Percentiles rank a stretch among this genome's conserved stretches.
These are phyloP conservation scores for Coptotermes formosanus DNA, from an alignment of 1,140 invertebrate species.

Conservation along the genomic window DNA sequence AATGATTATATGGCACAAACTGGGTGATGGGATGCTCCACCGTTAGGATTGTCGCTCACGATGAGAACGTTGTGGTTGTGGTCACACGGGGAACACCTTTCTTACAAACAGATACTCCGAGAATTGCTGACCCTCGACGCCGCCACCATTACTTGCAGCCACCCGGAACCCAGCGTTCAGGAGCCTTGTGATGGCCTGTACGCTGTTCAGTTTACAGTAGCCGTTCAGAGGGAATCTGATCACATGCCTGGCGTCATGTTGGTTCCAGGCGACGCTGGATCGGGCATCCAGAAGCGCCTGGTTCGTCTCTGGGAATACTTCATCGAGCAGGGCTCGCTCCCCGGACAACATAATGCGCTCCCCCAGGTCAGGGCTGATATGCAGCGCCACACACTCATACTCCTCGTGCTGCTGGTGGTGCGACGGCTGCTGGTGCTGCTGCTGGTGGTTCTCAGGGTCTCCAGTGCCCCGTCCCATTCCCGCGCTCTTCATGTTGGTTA, in stretches of 20 bases:
- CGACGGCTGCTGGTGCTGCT: constrained; percentile 39
- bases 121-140: constrained; percentile 89
- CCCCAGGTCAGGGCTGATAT: constrained; percentile 85
- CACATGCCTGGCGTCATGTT: constrained; percentile 79
- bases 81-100: constrained; percentile 44
- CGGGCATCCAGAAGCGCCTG: constrained; percentile 80
- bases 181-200: constrained; percentile 84
- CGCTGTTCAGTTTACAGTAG: constrained; percentile 88
- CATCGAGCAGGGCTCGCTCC: constrained; percentile 74
- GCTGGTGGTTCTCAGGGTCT: constrained; percentile 30
- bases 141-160: constrained; percentile 81
- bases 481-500: constrained; percentile 21
- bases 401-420: constrained; percentile 48
- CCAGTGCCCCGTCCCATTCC: constrained; percentile 7
- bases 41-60: neutral
- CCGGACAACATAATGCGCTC: constrained; percentile 84
- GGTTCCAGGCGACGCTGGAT: constrained; percentile 78
- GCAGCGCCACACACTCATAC: constrained; percentile 82
- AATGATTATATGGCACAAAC: neutral
- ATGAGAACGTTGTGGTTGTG: neutral
- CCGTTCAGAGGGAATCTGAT: constrained; percentile 89
- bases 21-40: neutral
- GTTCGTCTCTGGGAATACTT: constrained; percentile 83
- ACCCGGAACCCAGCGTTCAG: constrained; percentile 81
- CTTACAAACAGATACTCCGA: constrained; percentile 87